Evolutionary conservation across 2,797 vertebrate genomes (phyloP), one percentile per base, ranked within the genome.

Genomic region (Clangula hyemalis): DNA sequence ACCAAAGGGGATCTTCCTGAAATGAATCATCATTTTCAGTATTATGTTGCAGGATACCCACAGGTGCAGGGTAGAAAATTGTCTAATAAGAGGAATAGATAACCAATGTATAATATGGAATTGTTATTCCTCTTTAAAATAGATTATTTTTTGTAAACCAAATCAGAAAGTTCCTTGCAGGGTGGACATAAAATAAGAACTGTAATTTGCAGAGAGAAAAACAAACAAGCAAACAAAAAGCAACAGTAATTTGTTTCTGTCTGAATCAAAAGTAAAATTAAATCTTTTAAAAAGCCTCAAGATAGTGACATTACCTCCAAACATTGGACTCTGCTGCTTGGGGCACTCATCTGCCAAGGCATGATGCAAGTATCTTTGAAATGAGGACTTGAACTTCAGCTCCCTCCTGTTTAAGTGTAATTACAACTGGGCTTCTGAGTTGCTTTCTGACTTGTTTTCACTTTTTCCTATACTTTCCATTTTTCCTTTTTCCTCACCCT

Each of bases 21-120:
- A 85, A 80, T 91, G 65, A 90, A 74, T 86, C 73, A 92, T 73
- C 57, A 16, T 21, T 65, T 56, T 82, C 82, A 71, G 15, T 85
- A 85, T 90, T 65, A 71, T 41, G 12, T 89, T 94, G 24, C 83
- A 93, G 76, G 43, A 88, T 74, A 86, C 71, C 34, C 74, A 90
- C 83, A 74, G 85, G 76, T 91, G 64, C 77, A 89, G 69, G 9
- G 38, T 39, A 82, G 39, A 87, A 93, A 89, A 64, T 1, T n/a
- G 14, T 53, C 32, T 36, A 61, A 78, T 61, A 38, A 71, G 84
- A 82, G 7, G 12, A 28, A 41, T 8, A 51, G 45, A 89, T 43
- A 70, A 69, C 19, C 16, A 66, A 7, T 21, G 22, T 8, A 38
- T 20, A 62, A 53, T 27, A 61, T 1, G 0, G 13, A 78, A 68